Base-by-base conservation (phyloP, 2,797 vertebrate species). In the Pseudotriccus pelzelni region DNA sequence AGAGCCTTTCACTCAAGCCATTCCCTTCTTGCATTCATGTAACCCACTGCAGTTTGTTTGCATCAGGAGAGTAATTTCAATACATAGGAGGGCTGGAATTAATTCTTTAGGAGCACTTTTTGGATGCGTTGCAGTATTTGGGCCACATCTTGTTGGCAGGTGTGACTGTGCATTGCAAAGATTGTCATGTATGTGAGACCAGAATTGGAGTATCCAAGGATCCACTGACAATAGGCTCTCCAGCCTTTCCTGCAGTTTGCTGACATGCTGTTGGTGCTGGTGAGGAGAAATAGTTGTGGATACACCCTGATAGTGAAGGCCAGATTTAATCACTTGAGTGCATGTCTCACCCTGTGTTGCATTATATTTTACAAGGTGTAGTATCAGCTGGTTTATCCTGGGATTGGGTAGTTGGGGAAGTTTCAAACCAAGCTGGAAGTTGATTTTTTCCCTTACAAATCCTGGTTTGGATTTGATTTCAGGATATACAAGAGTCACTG, bases 401-500 rank as follows among this genome's bases (percentile, higher is more conserved):
- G 36, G 34, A 44, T 73, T 58, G 59, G 15, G 17, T 84, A 32
- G 25, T 22, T 79, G 32, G n/a, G 49, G 24, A 53, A 36, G 7
- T 86, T 72, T 56, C 70, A 81, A 92, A 74, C 14, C 22, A 64
- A 41, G 37, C 58, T 70, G 52, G 36, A 90, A 89, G 49, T 36
- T 3, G 15, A 4, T 53, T 22, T 1, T 78, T 9, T 36, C 83
- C 53, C 25, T 69, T 70, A 87, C 12, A 72, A 93, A 55, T 60
- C 43, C 19, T 83, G 52, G 1, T 90, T 76, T 95, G 75, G 8
- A 15, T 86, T 84, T 84, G 88, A 3, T 97, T 96, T 70, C 90
- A 99, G 99, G 98, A 97, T 4, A 64, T 88, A 7, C 93, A 97
- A 59, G 97, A 98, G 12, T 67, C 90, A 2, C 55, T 99, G 4